These are phyloP conservation scores for Arothron firmamentum DNA, from an alignment of 2,113 vertebrate species.

Conservation along the genomic window DNA sequence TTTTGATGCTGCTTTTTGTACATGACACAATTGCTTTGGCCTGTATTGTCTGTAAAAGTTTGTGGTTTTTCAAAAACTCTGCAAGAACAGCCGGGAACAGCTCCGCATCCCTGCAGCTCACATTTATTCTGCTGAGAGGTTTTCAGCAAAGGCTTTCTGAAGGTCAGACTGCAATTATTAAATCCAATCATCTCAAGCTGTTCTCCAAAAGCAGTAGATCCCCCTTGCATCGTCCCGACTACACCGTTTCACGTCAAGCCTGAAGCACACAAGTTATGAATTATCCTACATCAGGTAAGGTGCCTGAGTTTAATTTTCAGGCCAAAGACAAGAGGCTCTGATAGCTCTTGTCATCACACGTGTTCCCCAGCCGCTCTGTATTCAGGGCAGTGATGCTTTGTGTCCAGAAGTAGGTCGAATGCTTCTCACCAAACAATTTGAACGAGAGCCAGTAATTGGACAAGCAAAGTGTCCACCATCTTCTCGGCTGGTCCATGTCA, in stretches of 20 bases:
- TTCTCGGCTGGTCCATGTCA: conserved; percentile 54
- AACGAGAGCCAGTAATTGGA: conserved; percentile 73
- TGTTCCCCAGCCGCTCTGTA: conserved; percentile 67
- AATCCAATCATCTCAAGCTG: conserved; percentile 47
- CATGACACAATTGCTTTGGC: neutral
- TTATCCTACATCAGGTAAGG: conserved; percentile 40
- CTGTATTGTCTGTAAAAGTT: neutral
- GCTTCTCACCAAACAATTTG: conserved; percentile 75
- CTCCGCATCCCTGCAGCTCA: neutral
- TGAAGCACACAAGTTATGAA: conserved; percentile 4
- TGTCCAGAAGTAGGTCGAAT: conserved; percentile 77
- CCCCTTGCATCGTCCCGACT: conserved; percentile 5
- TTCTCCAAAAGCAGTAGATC: conserved; percentile 11
- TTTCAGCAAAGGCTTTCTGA: conserved; percentile 47
- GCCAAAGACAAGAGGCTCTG: conserved; percentile 55
- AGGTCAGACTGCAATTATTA: conserved; percentile 53
- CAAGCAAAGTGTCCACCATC: conserved; percentile 63
- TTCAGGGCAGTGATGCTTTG: conserved; percentile 74
- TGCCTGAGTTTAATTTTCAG: conserved; percentile 47
- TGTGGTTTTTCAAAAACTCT: neutral
- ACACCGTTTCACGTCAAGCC: conserved; percentile 1
- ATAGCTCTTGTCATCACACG: conserved; percentile 63
- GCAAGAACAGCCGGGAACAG: neutral
- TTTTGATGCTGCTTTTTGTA: conserved; percentile 44
- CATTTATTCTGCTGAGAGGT: conserved; percentile 2